These are phyloP conservation scores for Dryococelus australis DNA, from an alignment of 2,888 invertebrate genomes.

Conservation along the genomic window DNA sequence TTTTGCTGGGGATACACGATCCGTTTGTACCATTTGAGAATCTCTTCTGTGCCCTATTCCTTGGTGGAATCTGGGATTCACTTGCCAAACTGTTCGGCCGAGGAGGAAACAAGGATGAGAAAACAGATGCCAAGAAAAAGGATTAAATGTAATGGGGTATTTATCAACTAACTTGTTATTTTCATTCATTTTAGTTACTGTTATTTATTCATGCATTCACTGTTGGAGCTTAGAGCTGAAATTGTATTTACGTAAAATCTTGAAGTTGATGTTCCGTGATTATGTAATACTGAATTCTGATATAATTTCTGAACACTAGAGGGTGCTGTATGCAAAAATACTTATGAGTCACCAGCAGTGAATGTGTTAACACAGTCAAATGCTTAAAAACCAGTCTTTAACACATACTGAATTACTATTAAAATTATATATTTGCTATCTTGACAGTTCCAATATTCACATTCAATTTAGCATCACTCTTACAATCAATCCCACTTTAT, in stretches of 20 bases:
- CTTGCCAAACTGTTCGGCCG: constrained; percentile 86
- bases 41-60: constrained; percentile 92
- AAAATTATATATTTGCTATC: too few relatives aligned
- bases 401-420: too few relatives aligned
- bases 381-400: too few relatives aligned
- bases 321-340: not conserved
- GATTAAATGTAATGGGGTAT: constrained; percentile 63
- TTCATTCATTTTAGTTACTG: not conserved
- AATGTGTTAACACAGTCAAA: too few relatives aligned
- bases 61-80: constrained; percentile 99
- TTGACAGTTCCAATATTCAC: too few relatives aligned
- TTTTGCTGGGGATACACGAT: constrained; percentile 96
- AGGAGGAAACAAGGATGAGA: constrained; percentile 83
- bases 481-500: too few relatives aligned
- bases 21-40: constrained; percentile 99
- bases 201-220: constrained; percentile 1
- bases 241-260: too few relatives aligned
- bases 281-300: too few relatives aligned
- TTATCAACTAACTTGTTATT: not conserved
- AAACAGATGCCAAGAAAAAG: constrained; percentile 79
- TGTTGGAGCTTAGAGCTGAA: not conserved
- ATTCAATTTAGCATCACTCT: too few relatives aligned
- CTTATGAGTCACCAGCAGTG: too few relatives aligned
- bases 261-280: too few relatives aligned
- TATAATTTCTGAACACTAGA: too few relatives aligned